Percentiles rank a stretch among this genome's conserved stretches.
phyloP scores from a whole-genome alignment of 1,140 invertebrate genomes.

The Eubasilissa regina region DNA sequence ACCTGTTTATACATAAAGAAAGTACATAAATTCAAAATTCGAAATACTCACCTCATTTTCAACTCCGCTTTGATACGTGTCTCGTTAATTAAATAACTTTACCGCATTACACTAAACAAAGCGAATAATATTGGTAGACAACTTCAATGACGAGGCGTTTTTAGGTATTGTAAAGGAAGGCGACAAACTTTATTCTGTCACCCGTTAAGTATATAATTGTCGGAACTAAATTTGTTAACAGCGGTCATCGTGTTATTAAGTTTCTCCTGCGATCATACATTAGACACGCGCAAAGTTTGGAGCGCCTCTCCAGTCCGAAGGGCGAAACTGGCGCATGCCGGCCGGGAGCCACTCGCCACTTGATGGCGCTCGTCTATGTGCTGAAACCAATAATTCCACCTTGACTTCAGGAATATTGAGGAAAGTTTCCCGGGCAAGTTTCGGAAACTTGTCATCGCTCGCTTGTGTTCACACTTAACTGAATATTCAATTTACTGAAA shows the following conservation, averaged over 20 bases:
- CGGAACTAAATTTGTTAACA: background rate
- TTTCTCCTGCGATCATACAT: background rate
- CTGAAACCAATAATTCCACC: slow-evolving; percentile 36
- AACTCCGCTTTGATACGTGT: background rate
- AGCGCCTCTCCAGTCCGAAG: background rate
- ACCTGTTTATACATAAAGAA: slow-evolving; percentile 33
- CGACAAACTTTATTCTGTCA: too few relatives aligned
- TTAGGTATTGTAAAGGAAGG: too few relatives aligned
- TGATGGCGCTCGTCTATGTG: background rate
- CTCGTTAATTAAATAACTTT: slow-evolving; percentile 16
- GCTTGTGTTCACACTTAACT: slow-evolving; percentile 44
- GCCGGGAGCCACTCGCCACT: background rate
- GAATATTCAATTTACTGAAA: slow-evolving; percentile 43
- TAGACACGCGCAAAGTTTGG: slow-evolving; percentile 4
- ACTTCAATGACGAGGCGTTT: too few relatives aligned
- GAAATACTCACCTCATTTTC: background rate
- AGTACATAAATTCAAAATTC: slow-evolving; percentile 13
- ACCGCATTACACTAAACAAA: background rate
- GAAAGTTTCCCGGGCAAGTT: slow-evolving; percentile 27
- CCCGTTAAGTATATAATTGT: too few relatives aligned
- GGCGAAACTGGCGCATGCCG: background rate
- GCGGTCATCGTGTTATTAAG: background rate
- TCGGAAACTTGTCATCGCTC: slow-evolving; percentile 39
- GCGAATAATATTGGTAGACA: background rate
- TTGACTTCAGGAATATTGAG: slow-evolving; percentile 38